These are phyloP conservation scores for Pristionchus entomophagus DNA, from an alignment of 2,888 invertebrate genomes.

Conservation along the genomic window DNA sequence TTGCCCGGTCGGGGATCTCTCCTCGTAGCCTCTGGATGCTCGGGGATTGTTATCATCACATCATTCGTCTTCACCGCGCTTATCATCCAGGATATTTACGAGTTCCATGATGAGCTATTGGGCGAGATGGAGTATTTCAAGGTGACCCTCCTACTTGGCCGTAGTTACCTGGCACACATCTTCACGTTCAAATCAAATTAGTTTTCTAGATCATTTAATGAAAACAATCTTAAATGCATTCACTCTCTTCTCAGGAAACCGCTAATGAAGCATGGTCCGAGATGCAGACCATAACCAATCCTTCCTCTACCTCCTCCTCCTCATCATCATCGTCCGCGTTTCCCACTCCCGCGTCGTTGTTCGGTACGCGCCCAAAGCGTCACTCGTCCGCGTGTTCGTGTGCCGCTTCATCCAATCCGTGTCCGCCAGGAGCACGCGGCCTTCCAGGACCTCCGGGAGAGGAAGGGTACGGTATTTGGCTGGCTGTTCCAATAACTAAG, in stretches of 20 bases:
- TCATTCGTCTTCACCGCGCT: slow-evolving; percentile 43
- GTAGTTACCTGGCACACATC: no score
- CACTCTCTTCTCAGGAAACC: not conserved
- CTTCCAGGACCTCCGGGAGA: slow-evolving; percentile 12
- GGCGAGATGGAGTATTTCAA: slow-evolving; percentile 57
- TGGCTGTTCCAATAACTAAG: not conserved
- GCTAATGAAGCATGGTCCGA: slow-evolving; percentile 45
- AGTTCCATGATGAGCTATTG: slow-evolving; percentile 50
- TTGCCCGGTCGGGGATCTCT: slow-evolving; percentile 14
- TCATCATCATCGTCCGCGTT: slow-evolving; percentile 21
- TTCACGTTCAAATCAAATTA: not conserved
- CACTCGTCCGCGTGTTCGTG: slow-evolving; percentile 39
- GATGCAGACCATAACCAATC: slow-evolving; percentile 45
- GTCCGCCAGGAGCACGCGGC: slow-evolving; percentile 28
- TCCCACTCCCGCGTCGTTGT: not conserved
- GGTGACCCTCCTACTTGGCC: no score
- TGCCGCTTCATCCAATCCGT: slow-evolving; percentile 45
- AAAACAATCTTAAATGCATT: not conserved
- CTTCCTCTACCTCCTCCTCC: not conserved
- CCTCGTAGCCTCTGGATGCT: slow-evolving; percentile 22
- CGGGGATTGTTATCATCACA: slow-evolving; percentile 24
- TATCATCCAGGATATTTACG: slow-evolving; percentile 51
- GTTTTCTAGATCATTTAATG: not conserved
- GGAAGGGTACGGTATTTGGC: not conserved
- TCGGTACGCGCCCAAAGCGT: slow-evolving; percentile 42